These are phyloP conservation scores for Aphaenogaster floridana DNA, from an alignment of 1,140 invertebrate species.

Conservation along the genomic window DNA sequence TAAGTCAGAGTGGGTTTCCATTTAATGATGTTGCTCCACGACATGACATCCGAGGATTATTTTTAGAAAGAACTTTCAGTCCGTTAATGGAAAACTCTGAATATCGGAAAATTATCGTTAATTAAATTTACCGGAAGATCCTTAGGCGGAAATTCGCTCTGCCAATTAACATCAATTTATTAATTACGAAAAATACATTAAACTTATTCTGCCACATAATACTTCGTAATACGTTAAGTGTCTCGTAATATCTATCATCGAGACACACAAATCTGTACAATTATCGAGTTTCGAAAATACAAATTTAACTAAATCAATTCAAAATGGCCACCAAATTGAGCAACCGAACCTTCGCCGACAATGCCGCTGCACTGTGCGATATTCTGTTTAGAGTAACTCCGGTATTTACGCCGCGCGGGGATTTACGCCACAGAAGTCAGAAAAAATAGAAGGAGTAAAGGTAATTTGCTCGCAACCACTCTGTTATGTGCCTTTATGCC, in stretches of 20 bases:
- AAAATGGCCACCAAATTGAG: slow-evolving; percentile 26
- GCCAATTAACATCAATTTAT: background rate
- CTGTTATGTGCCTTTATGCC: too few relatives aligned
- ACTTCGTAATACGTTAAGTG: too few relatives aligned
- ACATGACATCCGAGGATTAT: background rate
- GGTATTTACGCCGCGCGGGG: too few relatives aligned
- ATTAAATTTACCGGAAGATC: background rate
- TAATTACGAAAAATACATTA: background rate
- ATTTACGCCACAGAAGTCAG: too few relatives aligned
- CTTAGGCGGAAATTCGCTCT: background rate
- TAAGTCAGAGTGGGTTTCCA: background rate
- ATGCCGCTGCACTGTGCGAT: background rate
- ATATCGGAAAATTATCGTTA: background rate
- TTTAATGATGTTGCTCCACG: slow-evolving; percentile 15
- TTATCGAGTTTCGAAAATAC: background rate
- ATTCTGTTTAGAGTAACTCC: background rate
- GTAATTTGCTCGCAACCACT: too few relatives aligned
- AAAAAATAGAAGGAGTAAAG: too few relatives aligned
- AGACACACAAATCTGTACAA: background rate
- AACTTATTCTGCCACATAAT: background rate
- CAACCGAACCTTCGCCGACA: background rate
- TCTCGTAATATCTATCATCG: background rate
- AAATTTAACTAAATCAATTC: slow-evolving; percentile 5
- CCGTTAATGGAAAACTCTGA: background rate
- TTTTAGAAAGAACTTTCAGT: background rate